Evolutionary conservation across 2,888 invertebrate genomes (phyloP).

Genomic region (Dromius quadrimaculatus): DNA sequence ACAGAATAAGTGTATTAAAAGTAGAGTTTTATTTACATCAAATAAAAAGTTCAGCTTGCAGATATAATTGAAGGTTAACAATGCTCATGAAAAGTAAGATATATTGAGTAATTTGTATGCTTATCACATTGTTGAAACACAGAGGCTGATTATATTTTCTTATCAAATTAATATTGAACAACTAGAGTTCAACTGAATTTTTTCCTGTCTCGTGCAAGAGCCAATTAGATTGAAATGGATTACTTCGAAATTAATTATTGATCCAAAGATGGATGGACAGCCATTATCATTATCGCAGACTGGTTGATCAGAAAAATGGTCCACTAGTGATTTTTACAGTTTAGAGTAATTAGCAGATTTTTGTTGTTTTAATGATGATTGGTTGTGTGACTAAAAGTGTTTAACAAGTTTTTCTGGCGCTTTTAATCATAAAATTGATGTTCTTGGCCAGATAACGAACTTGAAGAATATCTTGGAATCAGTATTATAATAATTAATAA

Average conservation of each 20-base stretch:
- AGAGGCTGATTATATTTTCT: constrained; percentile 8
- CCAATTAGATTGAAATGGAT: constrained; percentile 1
- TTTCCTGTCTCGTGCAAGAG: neutral
- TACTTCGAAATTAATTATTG: constrained; percentile 15
- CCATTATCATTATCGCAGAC: constrained; percentile 17
- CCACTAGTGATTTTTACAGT: neutral
- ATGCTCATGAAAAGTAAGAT: constrained; percentile 15
- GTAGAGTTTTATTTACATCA: neutral
- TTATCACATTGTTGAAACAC: constrained; percentile 1
- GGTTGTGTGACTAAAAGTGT: constrained; percentile 16
- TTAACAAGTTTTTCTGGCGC: neutral
- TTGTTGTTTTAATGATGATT: constrained; percentile 21
- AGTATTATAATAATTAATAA: no score
- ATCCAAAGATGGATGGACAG: neutral
- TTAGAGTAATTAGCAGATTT: constrained; percentile 26
- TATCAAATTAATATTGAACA: neutral
- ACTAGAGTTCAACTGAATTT: neutral
- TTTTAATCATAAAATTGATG: neutral
- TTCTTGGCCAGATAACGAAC: neutral
- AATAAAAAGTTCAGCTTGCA: neutral
- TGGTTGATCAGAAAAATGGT: constrained; percentile 21
- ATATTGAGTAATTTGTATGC: constrained; percentile 21
- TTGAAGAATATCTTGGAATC: no score
- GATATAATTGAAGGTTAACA: constrained; percentile 6
- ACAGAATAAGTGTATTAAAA: constrained; percentile 3